These are phyloP conservation scores for Chrysaora quinquecirrha DNA, from an alignment of 30 jellyfish, hydroid and myxozoan genomes.

Conservation along the genomic window DNA sequence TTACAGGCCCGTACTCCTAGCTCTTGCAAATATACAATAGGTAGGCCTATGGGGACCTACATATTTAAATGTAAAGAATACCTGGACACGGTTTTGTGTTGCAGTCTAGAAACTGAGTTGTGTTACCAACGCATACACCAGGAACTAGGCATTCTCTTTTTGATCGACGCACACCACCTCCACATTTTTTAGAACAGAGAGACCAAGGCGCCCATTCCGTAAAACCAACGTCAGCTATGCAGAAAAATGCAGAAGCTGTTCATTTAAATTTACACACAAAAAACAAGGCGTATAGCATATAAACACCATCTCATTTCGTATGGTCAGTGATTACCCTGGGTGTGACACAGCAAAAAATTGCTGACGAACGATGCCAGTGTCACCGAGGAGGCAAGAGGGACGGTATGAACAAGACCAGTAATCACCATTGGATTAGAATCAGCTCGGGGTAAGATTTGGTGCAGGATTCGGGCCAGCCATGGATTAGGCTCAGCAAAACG, in stretches of 20 bases:
- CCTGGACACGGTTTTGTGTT: constrained; percentile 70
- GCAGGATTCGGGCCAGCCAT: too few species aligned
- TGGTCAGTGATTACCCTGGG: background rate
- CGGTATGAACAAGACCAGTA: background rate
- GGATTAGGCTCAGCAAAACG: too few species aligned
- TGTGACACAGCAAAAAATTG: background rate
- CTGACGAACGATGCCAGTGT: background rate
- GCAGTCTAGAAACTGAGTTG: constrained; percentile 46
- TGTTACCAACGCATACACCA: constrained; percentile 44
- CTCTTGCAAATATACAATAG: background rate
- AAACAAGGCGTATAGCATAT: background rate
- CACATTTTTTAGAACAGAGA: constrained; percentile 57
- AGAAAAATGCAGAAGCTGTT: too few species aligned
- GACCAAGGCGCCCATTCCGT: constrained; percentile 79
- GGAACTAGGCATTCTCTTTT: constrained; percentile 60
- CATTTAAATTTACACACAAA: background rate
- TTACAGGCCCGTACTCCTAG: background rate
- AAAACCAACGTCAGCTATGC: constrained; percentile 56
- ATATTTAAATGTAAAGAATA: background rate
- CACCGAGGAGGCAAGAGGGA: background rate
- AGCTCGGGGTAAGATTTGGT: too few species aligned
- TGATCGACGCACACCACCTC: constrained; percentile 49
- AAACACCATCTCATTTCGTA: background rate
- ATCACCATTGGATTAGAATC: too few species aligned
- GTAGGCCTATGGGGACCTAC: background rate